phyloP scores from a whole-genome alignment of 2,888 invertebrate genomes.

The Diploptera punctata region DNA sequence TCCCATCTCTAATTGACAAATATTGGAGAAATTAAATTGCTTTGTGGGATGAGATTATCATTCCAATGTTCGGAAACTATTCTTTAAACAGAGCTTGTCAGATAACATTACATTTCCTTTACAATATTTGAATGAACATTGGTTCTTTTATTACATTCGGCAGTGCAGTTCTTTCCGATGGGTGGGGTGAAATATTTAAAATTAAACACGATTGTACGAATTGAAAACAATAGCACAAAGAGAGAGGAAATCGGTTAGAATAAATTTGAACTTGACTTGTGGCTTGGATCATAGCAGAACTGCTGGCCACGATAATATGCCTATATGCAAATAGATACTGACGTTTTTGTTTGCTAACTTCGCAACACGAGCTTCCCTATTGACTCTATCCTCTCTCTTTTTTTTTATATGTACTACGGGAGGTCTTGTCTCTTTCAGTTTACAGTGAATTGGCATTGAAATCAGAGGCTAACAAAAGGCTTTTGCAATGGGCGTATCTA shows the following conservation, averaged over 20 bases:
- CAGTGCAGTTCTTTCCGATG: too few species aligned
- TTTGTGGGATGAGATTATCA: too few species aligned
- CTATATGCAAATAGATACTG: conserved; percentile 5
- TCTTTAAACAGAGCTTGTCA: too few species aligned
- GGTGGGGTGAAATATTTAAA: too few species aligned
- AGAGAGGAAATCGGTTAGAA: background rate
- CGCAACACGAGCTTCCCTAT: conserved; percentile 3
- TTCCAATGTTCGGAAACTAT: too few species aligned
- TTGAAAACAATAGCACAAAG: too few species aligned
- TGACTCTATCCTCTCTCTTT: conserved; percentile 7
- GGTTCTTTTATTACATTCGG: too few species aligned
- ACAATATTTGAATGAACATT: too few species aligned
- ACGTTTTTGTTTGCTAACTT: background rate
- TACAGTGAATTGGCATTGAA: conserved; percentile 33
- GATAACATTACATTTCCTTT: too few species aligned
- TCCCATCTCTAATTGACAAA: too few species aligned
- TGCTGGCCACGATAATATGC: background rate
- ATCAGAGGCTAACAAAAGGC: conserved; percentile 33
- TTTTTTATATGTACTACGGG: background rate
- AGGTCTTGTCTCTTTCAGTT: conserved; percentile 27
- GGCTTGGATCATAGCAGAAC: background rate
- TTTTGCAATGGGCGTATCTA: conserved; percentile 26
- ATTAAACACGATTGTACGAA: too few species aligned
- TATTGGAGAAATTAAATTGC: too few species aligned
- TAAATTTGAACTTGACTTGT: background rate